Conservation (phyloP, 2,888 invertebrate genomes). For the Harpagoxenus sublaevis region DNA sequence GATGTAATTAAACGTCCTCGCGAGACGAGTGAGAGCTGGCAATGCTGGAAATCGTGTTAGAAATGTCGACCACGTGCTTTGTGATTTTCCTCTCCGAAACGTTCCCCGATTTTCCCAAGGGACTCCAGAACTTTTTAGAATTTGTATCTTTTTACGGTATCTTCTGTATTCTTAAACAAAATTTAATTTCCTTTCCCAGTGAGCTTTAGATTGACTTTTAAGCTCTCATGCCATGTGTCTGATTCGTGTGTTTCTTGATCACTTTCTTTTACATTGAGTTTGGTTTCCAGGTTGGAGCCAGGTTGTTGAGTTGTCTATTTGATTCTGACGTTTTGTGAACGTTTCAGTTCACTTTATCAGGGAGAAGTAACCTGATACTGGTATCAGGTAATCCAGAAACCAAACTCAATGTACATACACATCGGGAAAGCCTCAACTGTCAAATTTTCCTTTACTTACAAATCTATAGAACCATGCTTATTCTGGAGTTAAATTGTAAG, state of each 20-base stretch:
- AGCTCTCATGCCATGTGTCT: not conserved
- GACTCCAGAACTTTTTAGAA: not conserved
- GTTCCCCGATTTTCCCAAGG: not conserved
- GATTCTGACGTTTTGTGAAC: too few relatives aligned
- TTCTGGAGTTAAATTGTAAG: not conserved
- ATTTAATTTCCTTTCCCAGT: not conserved
- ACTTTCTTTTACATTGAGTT: too few relatives aligned
- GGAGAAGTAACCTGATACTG: too few relatives aligned
- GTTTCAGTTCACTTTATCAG: too few relatives aligned
- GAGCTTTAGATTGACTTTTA: not conserved
- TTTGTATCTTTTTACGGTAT: not conserved
- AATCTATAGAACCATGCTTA: not conserved
- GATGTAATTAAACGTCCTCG: not conserved
- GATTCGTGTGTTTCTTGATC: too few relatives aligned
- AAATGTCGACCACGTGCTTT: not conserved
- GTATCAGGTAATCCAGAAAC: too few relatives aligned
- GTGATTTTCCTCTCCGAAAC: not conserved
- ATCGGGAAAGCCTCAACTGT: too few relatives aligned
- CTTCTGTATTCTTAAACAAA: not conserved
- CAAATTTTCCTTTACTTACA: not conserved
- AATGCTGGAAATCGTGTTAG: not conserved
- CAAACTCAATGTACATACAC: too few relatives aligned
- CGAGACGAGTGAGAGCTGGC: too few relatives aligned
- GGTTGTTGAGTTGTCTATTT: too few relatives aligned
- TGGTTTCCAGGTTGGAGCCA: too few relatives aligned